Evolutionary conservation across 2,113 vertebrate genomes (phyloP).

Genomic region (Rhegmatorhina hoffmannsi): DNA sequence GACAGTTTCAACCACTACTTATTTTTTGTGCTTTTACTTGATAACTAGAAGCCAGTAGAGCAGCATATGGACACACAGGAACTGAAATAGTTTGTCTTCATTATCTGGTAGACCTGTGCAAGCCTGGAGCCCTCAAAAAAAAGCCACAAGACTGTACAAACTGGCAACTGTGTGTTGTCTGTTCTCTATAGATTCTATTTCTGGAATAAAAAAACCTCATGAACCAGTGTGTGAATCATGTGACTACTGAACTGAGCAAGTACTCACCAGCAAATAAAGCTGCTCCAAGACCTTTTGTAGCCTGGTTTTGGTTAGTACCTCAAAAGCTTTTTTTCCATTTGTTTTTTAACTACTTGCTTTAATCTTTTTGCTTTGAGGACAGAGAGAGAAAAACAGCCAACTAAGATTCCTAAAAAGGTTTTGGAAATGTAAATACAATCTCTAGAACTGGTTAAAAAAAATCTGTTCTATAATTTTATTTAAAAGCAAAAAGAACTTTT

Average conservation of each 20-base stretch:
- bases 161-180: slow-evolving; percentile 82
- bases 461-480: background rate
- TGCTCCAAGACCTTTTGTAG: slow-evolving; percentile 50
- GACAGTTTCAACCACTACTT: slow-evolving; percentile 63
- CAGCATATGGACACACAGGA: slow-evolving; percentile 76
- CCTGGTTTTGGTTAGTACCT: slow-evolving; percentile 16
- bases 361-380: background rate
- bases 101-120: slow-evolving; percentile 81
- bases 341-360: slow-evolving; percentile 22
- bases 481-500: background rate
- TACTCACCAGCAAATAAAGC: slow-evolving; percentile 22
- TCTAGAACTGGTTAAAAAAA: background rate
- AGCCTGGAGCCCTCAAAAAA: slow-evolving; percentile 77
- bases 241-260: slow-evolving; percentile 70
- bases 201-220: slow-evolving; percentile 49
- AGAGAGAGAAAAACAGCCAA: background rate
- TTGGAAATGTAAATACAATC: background rate
- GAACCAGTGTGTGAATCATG: slow-evolving; percentile 70
- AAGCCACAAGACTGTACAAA: slow-evolving; percentile 81
- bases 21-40: slow-evolving; percentile 72
- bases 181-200: slow-evolving; percentile 87
- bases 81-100: slow-evolving; percentile 86
- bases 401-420: background rate
- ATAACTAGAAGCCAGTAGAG: slow-evolving; percentile 72
- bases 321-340: background rate